Evolutionary conservation across 2,888 invertebrate genomes (phyloP), one percentile per base, ranked within the genome.

Genomic region (Ellobium chinense): DNA sequence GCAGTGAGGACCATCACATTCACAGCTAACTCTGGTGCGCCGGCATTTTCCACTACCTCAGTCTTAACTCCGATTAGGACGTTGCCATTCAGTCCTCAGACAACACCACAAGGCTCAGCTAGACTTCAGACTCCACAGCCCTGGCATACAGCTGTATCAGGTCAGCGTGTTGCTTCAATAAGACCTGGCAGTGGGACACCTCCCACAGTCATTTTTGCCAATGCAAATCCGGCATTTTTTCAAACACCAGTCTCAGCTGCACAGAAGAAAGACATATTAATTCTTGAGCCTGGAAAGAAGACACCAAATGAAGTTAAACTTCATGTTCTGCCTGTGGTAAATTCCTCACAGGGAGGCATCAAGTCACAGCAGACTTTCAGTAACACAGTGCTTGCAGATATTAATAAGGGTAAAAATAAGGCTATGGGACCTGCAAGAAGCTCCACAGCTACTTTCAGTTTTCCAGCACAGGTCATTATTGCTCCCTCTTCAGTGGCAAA

Each of bases 181-280:
- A 36, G 36, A 72, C 5, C 72, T 56, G 36, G n/a, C 7, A 72
- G 37, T 60, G 24, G 21, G 7, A 9, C 27, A 0, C 24, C 58
- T 24, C 46, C 56, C 12, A 60, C 21, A 54, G 36, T 18, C 14
- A 14, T 72, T 9, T 36, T 72, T 12, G 36, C 36, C 56, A 36
- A 58, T 21, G 31, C 31, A n/a, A 9, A 34, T 5, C 7, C 54
- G 7, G 9, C 31, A 0, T 70, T 29, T 7, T 34, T 12, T 34
- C n/a, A 70, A 31, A 1, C 31, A 34, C 34, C 60, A 58, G 14
- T 34, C 3, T 34, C 21, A 5, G n/a, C 63, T 12, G 27, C 21
- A 21, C 39, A 74, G 74, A 37, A 74, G 5, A 63, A 46, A 29
- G 63, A 74, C 46, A 7, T 63, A 46, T 39, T 31, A 29, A 63